Evolutionary conservation across 2,888 invertebrate species (phyloP).

Genomic region (Cremastinae sp.): DNA sequence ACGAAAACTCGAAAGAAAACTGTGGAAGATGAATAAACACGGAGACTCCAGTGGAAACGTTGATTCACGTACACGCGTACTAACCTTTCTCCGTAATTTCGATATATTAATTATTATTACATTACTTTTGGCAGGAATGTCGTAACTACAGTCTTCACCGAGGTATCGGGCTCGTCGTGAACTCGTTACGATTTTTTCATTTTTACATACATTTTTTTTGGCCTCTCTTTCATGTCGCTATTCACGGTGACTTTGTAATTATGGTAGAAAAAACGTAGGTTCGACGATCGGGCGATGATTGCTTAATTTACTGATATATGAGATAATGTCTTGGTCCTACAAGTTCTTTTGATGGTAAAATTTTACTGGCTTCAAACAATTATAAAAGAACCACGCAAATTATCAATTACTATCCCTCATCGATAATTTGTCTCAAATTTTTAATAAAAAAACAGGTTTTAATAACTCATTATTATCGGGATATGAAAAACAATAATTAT

Average conservation of each 20-base stretch:
- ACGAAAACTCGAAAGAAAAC: conserved; percentile 9
- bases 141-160: conserved; percentile 71
- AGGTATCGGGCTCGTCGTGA: conserved; percentile 58
- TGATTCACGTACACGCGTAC: conserved; percentile 9
- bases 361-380: too few species aligned
- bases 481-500: too few species aligned
- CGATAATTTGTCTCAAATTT: neutral
- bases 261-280: conserved; percentile 8
- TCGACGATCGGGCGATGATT: conserved; percentile 30
- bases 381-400: too few species aligned
- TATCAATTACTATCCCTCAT: too few species aligned
- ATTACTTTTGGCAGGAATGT: conserved; percentile 79
- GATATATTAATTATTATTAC: conserved; percentile 71
- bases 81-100: conserved; percentile 71
- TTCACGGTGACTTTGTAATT: neutral
- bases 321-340: conserved; percentile 43
- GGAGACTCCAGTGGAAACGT: conserved; percentile 5
- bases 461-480: too few species aligned
- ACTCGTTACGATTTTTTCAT: conserved; percentile 5
- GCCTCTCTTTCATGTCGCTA: conserved; percentile 10
- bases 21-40: neutral
- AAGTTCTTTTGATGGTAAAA: conserved; percentile 25
- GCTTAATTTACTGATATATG: conserved; percentile 34
- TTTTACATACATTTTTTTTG: neutral
- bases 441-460: too few species aligned